Conservation (phyloP, 64 coral and sea anemone species). For the Montipora efflorescens region DNA sequence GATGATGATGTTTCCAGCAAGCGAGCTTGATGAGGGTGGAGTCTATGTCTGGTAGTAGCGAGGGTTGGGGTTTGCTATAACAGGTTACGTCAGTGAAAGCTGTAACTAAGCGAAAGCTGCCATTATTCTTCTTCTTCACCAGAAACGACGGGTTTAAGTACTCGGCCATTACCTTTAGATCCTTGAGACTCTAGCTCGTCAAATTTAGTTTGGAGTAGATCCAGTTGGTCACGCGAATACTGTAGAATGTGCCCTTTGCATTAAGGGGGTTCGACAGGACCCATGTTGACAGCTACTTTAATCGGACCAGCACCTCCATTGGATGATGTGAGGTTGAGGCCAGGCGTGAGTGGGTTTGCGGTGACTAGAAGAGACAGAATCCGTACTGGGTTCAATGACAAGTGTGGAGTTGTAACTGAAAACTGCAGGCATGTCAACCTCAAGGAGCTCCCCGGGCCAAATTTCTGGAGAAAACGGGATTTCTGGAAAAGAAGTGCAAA, state of each 20-base stretch:
- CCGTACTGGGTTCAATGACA: slow-evolving; percentile 1
- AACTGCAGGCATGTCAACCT: too few relatives aligned
- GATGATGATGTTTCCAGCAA: neutral
- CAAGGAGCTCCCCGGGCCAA: too few relatives aligned
- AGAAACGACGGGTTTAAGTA: too few relatives aligned
- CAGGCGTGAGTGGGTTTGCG: slow-evolving; percentile 25
- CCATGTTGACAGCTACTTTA: too few relatives aligned
- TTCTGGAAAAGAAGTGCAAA: too few relatives aligned
- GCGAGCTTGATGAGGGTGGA: neutral
- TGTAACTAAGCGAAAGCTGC: neutral
- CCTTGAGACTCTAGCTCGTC: too few relatives aligned
- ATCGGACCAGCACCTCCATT: neutral
- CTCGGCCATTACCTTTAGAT: too few relatives aligned
- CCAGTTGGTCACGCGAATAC: too few relatives aligned
- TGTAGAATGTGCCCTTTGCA: neutral
- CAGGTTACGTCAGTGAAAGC: neutral
- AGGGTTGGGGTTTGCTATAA: neutral
- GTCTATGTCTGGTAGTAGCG: neutral
- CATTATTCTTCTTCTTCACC: neutral
- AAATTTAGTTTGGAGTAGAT: too few relatives aligned
- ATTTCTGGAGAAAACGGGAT: too few relatives aligned
- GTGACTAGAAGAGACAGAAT: slow-evolving; percentile 15
- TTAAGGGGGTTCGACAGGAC: too few relatives aligned
- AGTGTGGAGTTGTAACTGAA: too few relatives aligned
- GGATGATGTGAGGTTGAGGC: slow-evolving; percentile 56